Conservation (phyloP, 2,888 invertebrate genomes). For the Hetaerina titia region DNA sequence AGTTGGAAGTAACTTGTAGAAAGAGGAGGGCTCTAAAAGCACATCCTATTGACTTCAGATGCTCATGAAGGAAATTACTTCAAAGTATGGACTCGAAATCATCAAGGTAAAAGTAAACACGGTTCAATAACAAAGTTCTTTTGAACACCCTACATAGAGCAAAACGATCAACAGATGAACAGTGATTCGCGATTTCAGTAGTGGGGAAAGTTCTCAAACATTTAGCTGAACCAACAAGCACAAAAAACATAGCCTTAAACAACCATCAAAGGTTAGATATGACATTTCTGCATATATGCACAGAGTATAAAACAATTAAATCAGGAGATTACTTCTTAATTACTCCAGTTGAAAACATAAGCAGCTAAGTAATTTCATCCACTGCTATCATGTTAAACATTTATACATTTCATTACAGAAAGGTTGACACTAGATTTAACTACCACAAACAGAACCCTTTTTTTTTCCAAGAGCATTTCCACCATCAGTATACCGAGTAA, state of each 20-base stretch:
- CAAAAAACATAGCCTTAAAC: neutral
- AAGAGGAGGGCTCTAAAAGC: conserved; percentile 20
- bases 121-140: neutral
- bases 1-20: conserved; percentile 15
- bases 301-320: neutral
- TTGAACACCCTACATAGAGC: neutral
- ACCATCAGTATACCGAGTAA: neutral
- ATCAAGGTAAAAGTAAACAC: neutral
- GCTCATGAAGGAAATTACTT: neutral
- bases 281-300: neutral
- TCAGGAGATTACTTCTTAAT: neutral
- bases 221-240: neutral
- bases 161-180: neutral
- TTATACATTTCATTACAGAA: conserved; percentile 11
- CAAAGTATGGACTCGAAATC: neutral
- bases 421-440: neutral
- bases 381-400: neutral
- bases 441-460: neutral
- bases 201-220: neutral
- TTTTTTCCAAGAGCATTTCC: neutral
- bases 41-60: conserved; percentile 15
- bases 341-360: neutral
- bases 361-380: neutral
- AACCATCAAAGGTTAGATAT: neutral
- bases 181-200: neutral